Evolutionary conservation across 2,888 invertebrate species (phyloP).

Genomic region (Itoplectis maculator): DNA sequence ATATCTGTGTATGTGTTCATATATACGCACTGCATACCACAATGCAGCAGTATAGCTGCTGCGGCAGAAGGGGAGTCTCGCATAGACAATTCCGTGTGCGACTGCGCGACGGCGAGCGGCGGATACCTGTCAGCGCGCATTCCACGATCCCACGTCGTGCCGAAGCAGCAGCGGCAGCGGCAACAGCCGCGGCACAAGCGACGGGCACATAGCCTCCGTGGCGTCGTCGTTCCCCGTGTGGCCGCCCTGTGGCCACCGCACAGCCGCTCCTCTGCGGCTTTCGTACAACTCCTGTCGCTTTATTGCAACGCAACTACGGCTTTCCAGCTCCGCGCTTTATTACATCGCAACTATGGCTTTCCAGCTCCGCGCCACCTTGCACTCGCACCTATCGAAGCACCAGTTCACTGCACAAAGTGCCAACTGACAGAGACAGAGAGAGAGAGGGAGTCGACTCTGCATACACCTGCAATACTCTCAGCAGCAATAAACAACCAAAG

Average conservation of each 20-base stretch:
- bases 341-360: slow-evolving; percentile 15
- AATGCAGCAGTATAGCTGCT: background rate
- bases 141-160: slow-evolving; percentile 77
- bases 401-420: background rate
- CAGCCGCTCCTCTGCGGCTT: slow-evolving; percentile 21
- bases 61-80: slow-evolving; percentile 47
- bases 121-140: slow-evolving; percentile 82
- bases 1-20: slow-evolving; percentile 3
- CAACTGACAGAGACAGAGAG: too few species aligned
- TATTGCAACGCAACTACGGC: background rate
- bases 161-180: slow-evolving; percentile 55
- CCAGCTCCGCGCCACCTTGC: slow-evolving; percentile 55
- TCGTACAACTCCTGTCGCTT: slow-evolving; percentile 21
- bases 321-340: slow-evolving; percentile 45
- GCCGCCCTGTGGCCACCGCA: too few species aligned
- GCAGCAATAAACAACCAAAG: too few species aligned
- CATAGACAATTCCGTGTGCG: slow-evolving; percentile 75
- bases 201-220: slow-evolving; percentile 19
- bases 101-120: slow-evolving; percentile 74
- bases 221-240: background rate
- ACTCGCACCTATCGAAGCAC: slow-evolving; percentile 41
- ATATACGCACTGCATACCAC: background rate
- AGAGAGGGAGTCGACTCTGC: too few species aligned
- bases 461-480: too few species aligned
- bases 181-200: slow-evolving; percentile 48